A percentile compares a stretch with the other conserved stretches of the same genome.
These are phyloP conservation scores for Vannuccia rotundouncinata DNA, from an alignment of 2,888 invertebrate species.

Conservation along the genomic window DNA sequence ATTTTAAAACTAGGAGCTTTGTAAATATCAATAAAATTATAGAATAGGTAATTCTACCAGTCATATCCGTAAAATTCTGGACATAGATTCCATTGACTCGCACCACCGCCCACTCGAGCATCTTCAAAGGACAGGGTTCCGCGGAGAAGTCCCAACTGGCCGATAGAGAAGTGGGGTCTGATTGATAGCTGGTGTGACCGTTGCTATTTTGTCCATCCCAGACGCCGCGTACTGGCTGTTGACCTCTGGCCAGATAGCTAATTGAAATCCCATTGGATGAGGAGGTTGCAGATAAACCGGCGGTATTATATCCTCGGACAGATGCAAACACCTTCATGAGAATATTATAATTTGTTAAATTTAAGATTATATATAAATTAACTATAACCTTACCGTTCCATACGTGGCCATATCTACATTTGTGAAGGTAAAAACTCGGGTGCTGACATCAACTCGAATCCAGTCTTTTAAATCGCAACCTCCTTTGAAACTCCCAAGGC, in stretches of 20 bases:
- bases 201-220: constrained; percentile 42
- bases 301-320: constrained; percentile 44
- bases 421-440: not conserved
- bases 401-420: not conserved
- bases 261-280: constrained; percentile 46
- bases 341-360: not conserved
- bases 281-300: constrained; percentile 43
- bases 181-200: constrained; percentile 32
- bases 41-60: too few species aligned
- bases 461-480: not conserved
- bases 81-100: constrained; percentile 44
- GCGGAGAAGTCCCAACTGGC: constrained; percentile 46
- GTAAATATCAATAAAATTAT: too few species aligned
- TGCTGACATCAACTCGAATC: not conserved
- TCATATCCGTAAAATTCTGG: constrained; percentile 29
- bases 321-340: constrained; percentile 46
- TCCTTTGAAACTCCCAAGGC: not conserved
- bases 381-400: not conserved
- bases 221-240: too few species aligned
- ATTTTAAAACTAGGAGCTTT: too few species aligned
- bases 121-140: constrained; percentile 45
- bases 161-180: constrained; percentile 37
- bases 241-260: constrained; percentile 46
- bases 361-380: too few species aligned
- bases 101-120: constrained; percentile 45